Evolutionary conservation across 2,888 invertebrate species (phyloP), one percentile per base, ranked within the genome.

Genomic region (Aspidiotus destructor): DNA sequence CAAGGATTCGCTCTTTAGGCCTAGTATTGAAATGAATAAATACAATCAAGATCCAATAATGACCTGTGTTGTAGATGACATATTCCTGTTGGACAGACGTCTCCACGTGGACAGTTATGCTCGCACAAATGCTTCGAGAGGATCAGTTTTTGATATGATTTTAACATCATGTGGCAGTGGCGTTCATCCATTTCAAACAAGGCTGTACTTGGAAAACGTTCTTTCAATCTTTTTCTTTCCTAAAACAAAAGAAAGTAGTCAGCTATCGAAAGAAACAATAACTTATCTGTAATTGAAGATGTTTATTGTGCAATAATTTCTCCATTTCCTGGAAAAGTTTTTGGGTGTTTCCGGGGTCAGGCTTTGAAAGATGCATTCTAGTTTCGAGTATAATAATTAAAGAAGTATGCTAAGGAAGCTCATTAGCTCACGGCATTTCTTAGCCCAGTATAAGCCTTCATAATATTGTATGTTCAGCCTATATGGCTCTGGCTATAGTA

Each of bases 51-150:
- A 11, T 13, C 48, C 48, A 15, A 15, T 54, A 15, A 54, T 53
- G n/a, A 67, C 67, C 44, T 67, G 52, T 67, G 62, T 53, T 55
- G 69, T 42, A 69, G 61, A 48, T 62, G 78, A 74, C 84, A 84
- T 54, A 83, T 82, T 79, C 92, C 92, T 74, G 91, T 90, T 8
- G 92, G 92, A 79, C 92, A 92, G 73, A 86, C 85, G 74, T 89
- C 84, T 60, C 90, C 90, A 81, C 90, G 84, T 6, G 86, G 82
- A 76, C 92, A 92, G 75, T 87, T 86, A 58, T 91, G 92, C 77
- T 92, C 92, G 79, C 92, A 92, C 71, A 92, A 88, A 74, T 89
- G 86, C 71, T 85, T 82, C 70, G 89, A 86, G 73, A 84, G 84
- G 64, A 92, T 80, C 77, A 91, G 82, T 71, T 87, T 87, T 76